Percentiles rank a stretch among this genome's conserved stretches.
Evolutionary conservation across 2,797 vertebrate genomes (phyloP).

Genomic region (Poecile montanus): DNA sequence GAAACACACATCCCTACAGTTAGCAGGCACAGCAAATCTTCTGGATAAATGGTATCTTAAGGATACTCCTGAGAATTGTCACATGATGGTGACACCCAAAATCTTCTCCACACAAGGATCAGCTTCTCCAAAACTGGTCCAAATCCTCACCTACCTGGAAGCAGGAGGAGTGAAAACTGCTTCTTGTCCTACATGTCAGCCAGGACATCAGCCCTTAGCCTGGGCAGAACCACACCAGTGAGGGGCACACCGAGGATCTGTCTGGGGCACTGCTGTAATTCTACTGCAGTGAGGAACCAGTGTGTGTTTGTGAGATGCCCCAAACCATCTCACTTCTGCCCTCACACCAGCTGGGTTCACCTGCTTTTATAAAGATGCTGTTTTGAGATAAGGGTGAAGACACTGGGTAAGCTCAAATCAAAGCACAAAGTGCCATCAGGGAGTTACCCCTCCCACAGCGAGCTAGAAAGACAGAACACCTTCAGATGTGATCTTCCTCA

Average conservation of each 20-base stretch:
- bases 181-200: background rate
- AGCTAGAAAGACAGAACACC: background rate
- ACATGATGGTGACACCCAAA: background rate
- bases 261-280: background rate
- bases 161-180: background rate
- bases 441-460: background rate
- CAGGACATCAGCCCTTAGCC: background rate
- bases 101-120: background rate
- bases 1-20: background rate
- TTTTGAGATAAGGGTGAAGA: background rate
- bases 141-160: background rate
- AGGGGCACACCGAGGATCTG: background rate
- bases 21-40: background rate
- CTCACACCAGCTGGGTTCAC: background rate
- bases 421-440: background rate
- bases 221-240: accelerated
- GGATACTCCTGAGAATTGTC: background rate
- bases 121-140: background rate
- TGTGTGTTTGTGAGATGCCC: background rate
- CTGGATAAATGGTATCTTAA: background rate
- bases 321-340: background rate
- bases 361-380: background rate
- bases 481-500: background rate
- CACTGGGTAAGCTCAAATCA: background rate
- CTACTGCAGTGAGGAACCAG: background rate